Evolutionary conservation across 2,113 vertebrate genomes (phyloP), one percentile per base, ranked within the genome.

Genomic region (Chaetorhynchus papuensis): DNA sequence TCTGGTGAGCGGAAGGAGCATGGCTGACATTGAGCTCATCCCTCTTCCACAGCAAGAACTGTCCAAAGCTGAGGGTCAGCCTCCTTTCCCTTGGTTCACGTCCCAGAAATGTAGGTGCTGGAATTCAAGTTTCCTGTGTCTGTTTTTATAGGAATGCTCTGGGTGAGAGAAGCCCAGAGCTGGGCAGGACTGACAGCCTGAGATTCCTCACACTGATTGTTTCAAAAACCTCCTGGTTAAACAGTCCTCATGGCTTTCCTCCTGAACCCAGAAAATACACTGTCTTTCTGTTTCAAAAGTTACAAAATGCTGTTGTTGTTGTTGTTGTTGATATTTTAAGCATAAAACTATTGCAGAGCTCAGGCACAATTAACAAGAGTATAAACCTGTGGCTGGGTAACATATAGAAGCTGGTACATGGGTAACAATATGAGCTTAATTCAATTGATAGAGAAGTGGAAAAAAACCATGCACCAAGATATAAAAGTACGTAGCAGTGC

Each of bases 1-100:
- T 59, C 63, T 37, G 59, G 31, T 5, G 78, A 85, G 84, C 0
- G 0, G 37, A 16, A 31, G 12, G 69, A 61, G 49, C 31, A 2
- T 1, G 3, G 42, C 53, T 33, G 59, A 14, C 3, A 5, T 42
- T 7, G 8, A 17, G 33, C 41, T 49, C 33, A 28, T 31, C 49
- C 41, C 47, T n/a, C 49, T 14, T 7, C 6, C 41, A 9, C 56
- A 57, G 33, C 83, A 33, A 54, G 35, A 23, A 1, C 39, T 31
- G 1, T 3, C 70, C 41, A 87, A 27, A 75, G 61, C 26, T 50
- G 18, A 52, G 57, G 49, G 20, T 72, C 50, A 63, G 54, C 71
- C 53, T 61, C 59, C 8, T 26, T 75, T 52, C 31, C 63, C 27
- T 69, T 23, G 3, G 24, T 23, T 63, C n/a, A 3, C 11, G 3